These are phyloP conservation scores for Rhinoderma darwinii DNA, from an alignment of 2,113 vertebrate genomes.

Conservation along the genomic window DNA sequence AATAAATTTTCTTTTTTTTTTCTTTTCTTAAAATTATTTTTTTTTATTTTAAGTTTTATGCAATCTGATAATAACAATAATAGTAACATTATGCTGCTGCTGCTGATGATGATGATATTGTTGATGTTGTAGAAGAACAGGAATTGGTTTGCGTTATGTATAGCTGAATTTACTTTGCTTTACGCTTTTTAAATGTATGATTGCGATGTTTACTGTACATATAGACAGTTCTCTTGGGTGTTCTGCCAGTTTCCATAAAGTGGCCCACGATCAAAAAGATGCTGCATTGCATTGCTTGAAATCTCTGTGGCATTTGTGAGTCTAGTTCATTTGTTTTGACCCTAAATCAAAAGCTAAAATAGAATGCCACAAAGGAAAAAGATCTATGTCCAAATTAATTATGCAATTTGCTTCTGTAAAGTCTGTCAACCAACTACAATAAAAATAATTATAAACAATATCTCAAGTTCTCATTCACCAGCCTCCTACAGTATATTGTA, in stretches of 20 bases:
- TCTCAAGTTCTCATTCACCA: conserved; percentile 23
- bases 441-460: conserved; percentile 18
- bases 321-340: conserved; percentile 23
- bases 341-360: conserved; percentile 17
- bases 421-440: conserved; percentile 6
- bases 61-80: no score
- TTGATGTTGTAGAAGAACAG: no score
- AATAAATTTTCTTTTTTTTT: no score
- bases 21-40: no score
- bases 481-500: conserved; percentile 22
- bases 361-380: conserved; percentile 11
- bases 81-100: neutral
- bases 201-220: neutral
- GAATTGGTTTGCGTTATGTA: no score
- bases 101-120: no score
- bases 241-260: neutral
- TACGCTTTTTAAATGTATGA: neutral
- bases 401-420: conserved; percentile 16
- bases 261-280: neutral
- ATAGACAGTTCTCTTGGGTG: neutral
- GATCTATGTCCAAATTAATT: conserved; percentile 29
- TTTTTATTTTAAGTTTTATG: no score
- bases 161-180: no score
- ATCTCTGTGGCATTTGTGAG: conserved; percentile 9
- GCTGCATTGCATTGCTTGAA: neutral